Conservation (phyloP, 2,113 vertebrate species). For the Donacobius atricapilla region DNA sequence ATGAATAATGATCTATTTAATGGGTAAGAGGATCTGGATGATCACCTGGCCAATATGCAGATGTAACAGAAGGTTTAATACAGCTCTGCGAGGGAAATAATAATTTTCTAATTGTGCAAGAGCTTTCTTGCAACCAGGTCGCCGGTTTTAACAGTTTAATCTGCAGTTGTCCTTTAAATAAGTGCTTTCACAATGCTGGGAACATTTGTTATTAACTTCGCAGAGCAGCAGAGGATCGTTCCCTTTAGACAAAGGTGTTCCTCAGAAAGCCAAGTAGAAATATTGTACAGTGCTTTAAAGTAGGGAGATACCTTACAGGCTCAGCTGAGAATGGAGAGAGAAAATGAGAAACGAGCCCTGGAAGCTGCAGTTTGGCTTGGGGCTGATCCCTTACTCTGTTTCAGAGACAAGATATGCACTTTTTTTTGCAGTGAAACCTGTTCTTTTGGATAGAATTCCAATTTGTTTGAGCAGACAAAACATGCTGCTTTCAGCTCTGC, state of each 20-base stretch:
- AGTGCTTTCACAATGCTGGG: not conserved
- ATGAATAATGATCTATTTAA: not conserved
- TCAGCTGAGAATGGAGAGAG: not conserved
- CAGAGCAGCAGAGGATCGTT: conserved; percentile 29
- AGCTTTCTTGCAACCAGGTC: not conserved
- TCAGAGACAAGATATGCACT: not conserved
- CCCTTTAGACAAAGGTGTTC: conserved; percentile 7
- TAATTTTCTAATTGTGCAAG: not conserved
- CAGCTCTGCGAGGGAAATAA: not conserved
- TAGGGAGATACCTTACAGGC: not conserved
- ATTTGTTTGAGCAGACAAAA: not conserved
- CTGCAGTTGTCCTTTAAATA: not conserved
- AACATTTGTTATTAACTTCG: not conserved
- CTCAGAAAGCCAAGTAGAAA: conserved; percentile 1
- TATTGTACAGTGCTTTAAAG: not conserved
- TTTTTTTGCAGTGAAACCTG: not conserved
- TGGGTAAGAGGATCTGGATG: not conserved
- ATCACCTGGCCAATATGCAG: not conserved
- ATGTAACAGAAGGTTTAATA: not conserved
- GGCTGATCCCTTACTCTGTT: not conserved
- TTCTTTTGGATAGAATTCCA: not conserved
- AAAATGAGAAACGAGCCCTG: not conserved
- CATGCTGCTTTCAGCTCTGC: not conserved
- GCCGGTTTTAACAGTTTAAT: not conserved
- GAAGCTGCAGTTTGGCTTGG: not conserved